A percentile compares a stretch with the other conserved stretches of the same genome.
phyloP scores from a whole-genome alignment of 2,113 vertebrate species.

The Meriones unguiculatus region DNA sequence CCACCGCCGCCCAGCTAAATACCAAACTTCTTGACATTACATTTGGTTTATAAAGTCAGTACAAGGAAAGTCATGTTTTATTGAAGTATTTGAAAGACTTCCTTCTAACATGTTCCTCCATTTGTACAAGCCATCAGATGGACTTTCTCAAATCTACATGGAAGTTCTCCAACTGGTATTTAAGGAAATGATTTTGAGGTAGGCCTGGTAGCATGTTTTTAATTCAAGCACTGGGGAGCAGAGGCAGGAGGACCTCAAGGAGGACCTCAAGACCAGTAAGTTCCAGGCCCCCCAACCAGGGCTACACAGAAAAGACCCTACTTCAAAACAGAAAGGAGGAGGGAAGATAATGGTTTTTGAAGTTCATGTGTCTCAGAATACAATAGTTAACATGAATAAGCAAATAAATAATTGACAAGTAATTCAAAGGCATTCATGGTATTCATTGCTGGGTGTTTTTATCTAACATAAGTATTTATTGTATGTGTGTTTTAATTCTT shows the following conservation, averaged over 20 bases:
- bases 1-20: not conserved
- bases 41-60: constrained; percentile 33
- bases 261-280: not conserved
- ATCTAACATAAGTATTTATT: constrained; percentile 27
- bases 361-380: not conserved
- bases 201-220: not conserved
- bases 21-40: constrained; percentile 44
- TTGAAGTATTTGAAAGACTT: constrained; percentile 45
- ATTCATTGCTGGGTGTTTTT: not conserved
- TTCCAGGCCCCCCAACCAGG: not conserved
- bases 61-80: not conserved
- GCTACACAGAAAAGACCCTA: not conserved
- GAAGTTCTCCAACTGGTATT: not conserved
- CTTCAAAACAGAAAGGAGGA: not conserved
- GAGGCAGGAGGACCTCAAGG: not conserved
- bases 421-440: not conserved
- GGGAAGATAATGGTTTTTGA: not conserved
- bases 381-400: constrained; percentile 4
- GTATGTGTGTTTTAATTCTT: not conserved
- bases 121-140: constrained; percentile 9
- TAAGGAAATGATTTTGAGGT: constrained; percentile 36
- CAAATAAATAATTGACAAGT: not conserved
- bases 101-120: constrained; percentile 22
- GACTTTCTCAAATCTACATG: not conserved
- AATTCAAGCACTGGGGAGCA: not conserved